Conservation (phyloP, 2,888 invertebrate genomes). For the Netelia fuscicornis region DNA sequence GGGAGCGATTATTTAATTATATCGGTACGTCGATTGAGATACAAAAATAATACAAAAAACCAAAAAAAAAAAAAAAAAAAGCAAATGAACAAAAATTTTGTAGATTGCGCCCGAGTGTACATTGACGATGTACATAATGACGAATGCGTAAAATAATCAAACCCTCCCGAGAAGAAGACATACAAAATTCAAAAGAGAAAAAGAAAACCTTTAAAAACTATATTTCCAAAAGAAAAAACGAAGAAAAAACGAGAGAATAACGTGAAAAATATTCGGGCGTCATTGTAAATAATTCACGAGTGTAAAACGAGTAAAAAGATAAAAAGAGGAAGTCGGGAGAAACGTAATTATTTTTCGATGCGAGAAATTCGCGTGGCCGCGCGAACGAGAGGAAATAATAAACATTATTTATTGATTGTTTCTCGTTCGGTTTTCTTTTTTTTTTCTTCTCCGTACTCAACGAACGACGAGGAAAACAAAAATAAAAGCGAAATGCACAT, state of each 20-base stretch:
- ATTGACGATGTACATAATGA: slow-evolving; percentile 63
- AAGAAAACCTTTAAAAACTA: slow-evolving; percentile 28
- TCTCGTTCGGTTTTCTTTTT: too few relatives aligned
- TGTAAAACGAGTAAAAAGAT: background rate
- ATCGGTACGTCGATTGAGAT: slow-evolving; percentile 45
- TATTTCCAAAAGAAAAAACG: slow-evolving; percentile 23
- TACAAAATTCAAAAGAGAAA: slow-evolving; percentile 13
- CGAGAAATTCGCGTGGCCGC: slow-evolving; percentile 12
- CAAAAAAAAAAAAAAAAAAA: too few relatives aligned
- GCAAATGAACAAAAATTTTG: slow-evolving; percentile 37
- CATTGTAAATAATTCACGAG: slow-evolving; percentile 59
- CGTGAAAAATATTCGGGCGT: background rate
- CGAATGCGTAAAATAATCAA: slow-evolving; percentile 39
- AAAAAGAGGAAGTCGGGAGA: slow-evolving; percentile 21
- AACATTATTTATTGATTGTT: background rate
- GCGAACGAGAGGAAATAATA: slow-evolving; percentile 2
- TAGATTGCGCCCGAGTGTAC: slow-evolving; percentile 61
- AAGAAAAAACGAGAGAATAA: background rate
- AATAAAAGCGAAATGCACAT: slow-evolving; percentile 17
- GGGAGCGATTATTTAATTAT: slow-evolving; percentile 42
- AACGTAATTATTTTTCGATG: slow-evolving; percentile 59
- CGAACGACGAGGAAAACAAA: background rate
- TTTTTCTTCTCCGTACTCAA: too few relatives aligned
- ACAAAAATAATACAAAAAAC: slow-evolving; percentile 29
- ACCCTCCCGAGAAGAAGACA: slow-evolving; percentile 18